These are phyloP conservation scores for Lamprologus speciosus DNA, from an alignment of 2,113 vertebrate species.

Conservation along the genomic window DNA sequence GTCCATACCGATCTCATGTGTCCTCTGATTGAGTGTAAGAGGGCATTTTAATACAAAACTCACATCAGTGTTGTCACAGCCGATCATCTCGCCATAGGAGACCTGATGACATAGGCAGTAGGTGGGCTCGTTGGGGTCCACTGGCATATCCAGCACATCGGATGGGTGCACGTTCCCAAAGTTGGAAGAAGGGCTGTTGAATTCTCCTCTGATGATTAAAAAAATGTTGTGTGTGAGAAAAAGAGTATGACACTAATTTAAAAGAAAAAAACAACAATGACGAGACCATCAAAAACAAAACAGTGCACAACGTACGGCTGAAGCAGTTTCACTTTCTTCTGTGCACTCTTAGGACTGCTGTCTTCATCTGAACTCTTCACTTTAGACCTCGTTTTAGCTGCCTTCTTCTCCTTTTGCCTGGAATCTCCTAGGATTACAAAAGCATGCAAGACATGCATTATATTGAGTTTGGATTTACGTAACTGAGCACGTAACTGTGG, in stretches of 20 bases:
- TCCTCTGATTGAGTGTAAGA: neutral
- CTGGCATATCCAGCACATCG: slow-evolving; percentile 97
- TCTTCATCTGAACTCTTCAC: slow-evolving; percentile 94
- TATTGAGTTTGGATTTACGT: neutral
- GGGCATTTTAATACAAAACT: slow-evolving; percentile 42
- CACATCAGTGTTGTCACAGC: slow-evolving; percentile 97
- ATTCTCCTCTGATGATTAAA: slow-evolving; percentile 79
- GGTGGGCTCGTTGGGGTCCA: slow-evolving; percentile 97
- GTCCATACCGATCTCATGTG: neutral
- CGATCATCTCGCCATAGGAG: slow-evolving; percentile 98
- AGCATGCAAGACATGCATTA: neutral
- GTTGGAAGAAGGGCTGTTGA: slow-evolving; percentile 82
- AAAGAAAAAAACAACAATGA: neutral
- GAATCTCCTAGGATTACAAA: slow-evolving; percentile 68
- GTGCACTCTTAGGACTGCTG: slow-evolving; percentile 81
- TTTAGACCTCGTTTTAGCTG: slow-evolving; percentile 87
- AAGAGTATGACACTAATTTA: neutral
- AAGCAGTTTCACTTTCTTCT: slow-evolving; percentile 92
- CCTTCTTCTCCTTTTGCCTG: slow-evolving; percentile 90
- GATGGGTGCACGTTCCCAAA: slow-evolving; percentile 89
- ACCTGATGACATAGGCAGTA: slow-evolving; percentile 99
- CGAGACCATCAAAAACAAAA: neutral
- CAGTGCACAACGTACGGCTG: slow-evolving; percentile 77
- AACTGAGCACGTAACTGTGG: neutral
- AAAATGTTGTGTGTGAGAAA: neutral